A percentile compares a stretch with the other conserved stretches of the same genome.
These are phyloP conservation scores for Oreohelix idahoensis DNA, from an alignment of 1,140 invertebrate species.

Conservation along the genomic window DNA sequence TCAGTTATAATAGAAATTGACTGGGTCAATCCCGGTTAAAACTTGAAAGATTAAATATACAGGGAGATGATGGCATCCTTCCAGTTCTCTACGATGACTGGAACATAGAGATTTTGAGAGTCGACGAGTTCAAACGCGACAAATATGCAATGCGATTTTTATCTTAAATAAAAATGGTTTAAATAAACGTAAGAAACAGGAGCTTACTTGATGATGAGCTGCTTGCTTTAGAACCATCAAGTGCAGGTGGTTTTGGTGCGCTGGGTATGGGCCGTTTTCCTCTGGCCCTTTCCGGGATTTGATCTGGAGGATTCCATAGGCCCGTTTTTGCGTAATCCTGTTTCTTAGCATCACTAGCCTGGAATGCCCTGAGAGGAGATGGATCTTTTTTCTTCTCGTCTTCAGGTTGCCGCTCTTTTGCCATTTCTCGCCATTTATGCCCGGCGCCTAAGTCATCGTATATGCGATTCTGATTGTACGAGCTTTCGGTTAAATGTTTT, in stretches of 20 bases:
- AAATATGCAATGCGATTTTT: too few species aligned
- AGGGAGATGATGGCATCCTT: too few species aligned
- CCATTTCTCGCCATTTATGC: conserved; percentile 11
- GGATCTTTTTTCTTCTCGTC: background rate
- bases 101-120: too few species aligned
- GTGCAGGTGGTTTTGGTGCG: background rate
- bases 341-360: background rate
- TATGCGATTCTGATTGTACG: background rate
- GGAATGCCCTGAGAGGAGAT: background rate
- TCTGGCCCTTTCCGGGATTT: conserved; percentile 23
- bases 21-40: too few species aligned
- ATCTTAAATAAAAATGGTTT: too few species aligned
- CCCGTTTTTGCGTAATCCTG: background rate
- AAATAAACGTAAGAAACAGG: too few species aligned
- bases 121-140: too few species aligned
- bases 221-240: background rate
- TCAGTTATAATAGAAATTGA: too few species aligned
- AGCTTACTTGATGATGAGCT: background rate
- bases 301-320: conserved; percentile 8
- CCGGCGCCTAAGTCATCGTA: background rate
- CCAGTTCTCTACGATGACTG: too few species aligned
- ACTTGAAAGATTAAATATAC: too few species aligned
- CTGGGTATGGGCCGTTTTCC: background rate
- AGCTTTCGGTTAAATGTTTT: background rate
- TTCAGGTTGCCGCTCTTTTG: background rate